Percentiles rank a stretch among this genome's conserved stretches.
These are phyloP conservation scores for Periophthalmodon schlosseri DNA, from an alignment of 2,113 vertebrate species.

Conservation along the genomic window DNA sequence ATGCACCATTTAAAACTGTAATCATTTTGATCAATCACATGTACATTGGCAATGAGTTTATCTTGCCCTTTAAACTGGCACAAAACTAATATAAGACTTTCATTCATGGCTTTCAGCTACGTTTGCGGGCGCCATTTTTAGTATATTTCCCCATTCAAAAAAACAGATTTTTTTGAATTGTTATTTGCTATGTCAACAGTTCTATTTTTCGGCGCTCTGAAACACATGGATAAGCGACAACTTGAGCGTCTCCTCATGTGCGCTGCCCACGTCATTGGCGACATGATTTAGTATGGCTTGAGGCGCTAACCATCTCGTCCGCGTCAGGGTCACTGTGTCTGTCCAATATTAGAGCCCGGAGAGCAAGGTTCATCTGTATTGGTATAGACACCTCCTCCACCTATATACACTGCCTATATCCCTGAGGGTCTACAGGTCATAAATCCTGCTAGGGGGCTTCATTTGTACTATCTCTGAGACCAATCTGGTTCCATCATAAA, in stretches of 20 bases:
- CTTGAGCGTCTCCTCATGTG: background rate
- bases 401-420: conserved; percentile 29
- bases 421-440: conserved; percentile 26
- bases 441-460: conserved; percentile 34
- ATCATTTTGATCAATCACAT: too few relatives aligned
- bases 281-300: background rate
- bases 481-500: conserved; percentile 34
- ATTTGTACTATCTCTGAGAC: conserved; percentile 27
- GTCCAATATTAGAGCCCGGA: background rate
- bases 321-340: conserved; percentile 8
- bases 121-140: too few relatives aligned
- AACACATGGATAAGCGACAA: background rate
- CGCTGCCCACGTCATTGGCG: background rate
- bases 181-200: too few relatives aligned
- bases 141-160: too few relatives aligned
- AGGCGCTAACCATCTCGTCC: background rate
- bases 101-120: too few relatives aligned
- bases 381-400: conserved; percentile 40
- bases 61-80: too few relatives aligned
- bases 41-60: too few relatives aligned
- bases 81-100: too few relatives aligned
- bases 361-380: conserved; percentile 8
- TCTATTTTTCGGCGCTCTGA: too few relatives aligned
- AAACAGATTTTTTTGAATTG: too few relatives aligned
- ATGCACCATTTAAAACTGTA: background rate